phyloP scores from a whole-genome alignment of 2,113 vertebrate genomes.

The Orycteropus afer region DNA sequence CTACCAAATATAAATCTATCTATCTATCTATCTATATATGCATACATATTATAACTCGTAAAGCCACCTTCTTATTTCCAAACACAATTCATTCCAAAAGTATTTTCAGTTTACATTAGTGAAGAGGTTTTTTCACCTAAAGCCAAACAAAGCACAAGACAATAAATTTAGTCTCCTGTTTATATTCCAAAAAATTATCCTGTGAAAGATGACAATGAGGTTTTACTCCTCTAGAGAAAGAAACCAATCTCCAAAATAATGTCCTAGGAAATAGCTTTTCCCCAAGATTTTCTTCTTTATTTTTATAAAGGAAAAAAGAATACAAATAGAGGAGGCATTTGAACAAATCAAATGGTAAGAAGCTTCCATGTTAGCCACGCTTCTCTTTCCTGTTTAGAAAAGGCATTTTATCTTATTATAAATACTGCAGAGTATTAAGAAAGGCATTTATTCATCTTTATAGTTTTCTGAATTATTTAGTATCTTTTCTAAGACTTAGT shows the following conservation, averaged over 20 bases:
- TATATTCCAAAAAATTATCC: conserved; percentile 76
- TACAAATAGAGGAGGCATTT: conserved; percentile 32
- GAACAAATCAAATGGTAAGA: conserved; percentile 24
- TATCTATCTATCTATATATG: background rate
- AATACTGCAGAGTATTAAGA: background rate
- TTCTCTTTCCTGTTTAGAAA: background rate
- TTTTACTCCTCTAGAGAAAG: conserved; percentile 67
- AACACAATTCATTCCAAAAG: background rate
- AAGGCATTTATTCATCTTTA: background rate
- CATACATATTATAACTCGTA: background rate
- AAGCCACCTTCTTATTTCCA: conserved; percentile 21
- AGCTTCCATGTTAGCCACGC: background rate
- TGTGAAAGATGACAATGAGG: conserved; percentile 70
- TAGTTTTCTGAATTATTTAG: background rate
- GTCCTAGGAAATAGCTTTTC: conserved; percentile 74
- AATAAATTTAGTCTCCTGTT: conserved; percentile 71
- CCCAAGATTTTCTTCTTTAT: conserved; percentile 63
- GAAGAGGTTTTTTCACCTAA: conserved; percentile 21
- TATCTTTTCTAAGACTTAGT: background rate
- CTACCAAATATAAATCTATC: background rate
- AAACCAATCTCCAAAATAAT: conserved; percentile 76
- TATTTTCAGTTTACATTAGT: conserved; percentile 49
- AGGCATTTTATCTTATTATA: background rate
- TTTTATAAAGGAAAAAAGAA: conserved; percentile 68
- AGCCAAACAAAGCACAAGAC: conserved; percentile 64